Evolutionary conservation across 2,113 vertebrate species (phyloP).

Genomic region (Otolemur garnettii): DNA sequence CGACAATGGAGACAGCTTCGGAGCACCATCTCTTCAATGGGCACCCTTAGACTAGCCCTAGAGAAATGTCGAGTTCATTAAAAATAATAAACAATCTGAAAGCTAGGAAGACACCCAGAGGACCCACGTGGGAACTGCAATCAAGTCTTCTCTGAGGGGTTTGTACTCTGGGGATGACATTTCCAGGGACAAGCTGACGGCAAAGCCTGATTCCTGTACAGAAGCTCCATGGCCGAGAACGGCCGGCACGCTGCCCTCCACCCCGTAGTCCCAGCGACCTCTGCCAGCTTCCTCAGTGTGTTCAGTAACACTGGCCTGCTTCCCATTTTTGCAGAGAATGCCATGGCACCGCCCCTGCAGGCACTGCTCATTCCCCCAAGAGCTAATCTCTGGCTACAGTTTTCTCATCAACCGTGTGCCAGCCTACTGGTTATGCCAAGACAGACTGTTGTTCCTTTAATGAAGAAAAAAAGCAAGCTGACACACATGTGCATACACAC

Average conservation of each 20-base stretch:
- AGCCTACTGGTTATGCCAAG: background rate
- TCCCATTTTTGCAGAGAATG: conserved; percentile 17
- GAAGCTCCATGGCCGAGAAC: background rate
- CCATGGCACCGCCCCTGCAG: background rate
- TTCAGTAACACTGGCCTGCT: background rate
- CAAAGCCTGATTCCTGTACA: background rate
- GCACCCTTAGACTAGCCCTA: background rate
- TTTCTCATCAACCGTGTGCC: background rate
- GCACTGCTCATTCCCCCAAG: background rate
- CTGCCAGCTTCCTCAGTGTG: background rate
- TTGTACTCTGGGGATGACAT: background rate
- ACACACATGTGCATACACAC: background rate
- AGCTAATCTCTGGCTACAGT: background rate
- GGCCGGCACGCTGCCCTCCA: background rate
- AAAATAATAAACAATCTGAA: conserved; percentile 3
- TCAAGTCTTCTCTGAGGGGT: background rate
- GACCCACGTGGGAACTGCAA: background rate
- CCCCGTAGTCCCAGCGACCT: background rate
- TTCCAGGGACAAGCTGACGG: background rate
- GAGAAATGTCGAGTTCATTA: conserved; percentile 4
- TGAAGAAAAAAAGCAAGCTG: background rate
- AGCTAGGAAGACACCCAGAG: background rate
- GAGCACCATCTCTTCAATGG: background rate
- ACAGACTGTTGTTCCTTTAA: background rate
- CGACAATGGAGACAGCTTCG: background rate